A percentile compares a stretch with the other conserved stretches of the same genome.
Evolutionary conservation across 1,140 invertebrate species (phyloP).

Genomic region (Cataglyphis hispanica): DNA sequence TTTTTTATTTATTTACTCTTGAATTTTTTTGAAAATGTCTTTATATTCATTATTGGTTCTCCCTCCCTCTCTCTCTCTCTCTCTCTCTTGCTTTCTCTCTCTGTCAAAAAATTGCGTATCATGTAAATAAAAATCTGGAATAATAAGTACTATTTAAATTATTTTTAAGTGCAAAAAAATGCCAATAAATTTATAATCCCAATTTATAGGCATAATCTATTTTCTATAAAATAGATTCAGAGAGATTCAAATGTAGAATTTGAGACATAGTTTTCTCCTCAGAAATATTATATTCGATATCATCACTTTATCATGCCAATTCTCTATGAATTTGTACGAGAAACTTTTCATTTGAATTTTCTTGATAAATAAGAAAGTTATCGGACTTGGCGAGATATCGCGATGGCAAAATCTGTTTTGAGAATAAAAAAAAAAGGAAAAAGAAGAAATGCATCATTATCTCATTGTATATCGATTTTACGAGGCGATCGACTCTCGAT

Average conservation of each 20-base stretch:
- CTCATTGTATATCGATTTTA: constrained; percentile 37
- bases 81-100: too few species aligned
- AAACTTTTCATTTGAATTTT: not conserved
- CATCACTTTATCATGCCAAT: not conserved
- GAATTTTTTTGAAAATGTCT: not conserved
- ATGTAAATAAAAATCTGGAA: not conserved
- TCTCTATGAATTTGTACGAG: not conserved
- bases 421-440: constrained; percentile 1
- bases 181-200: not conserved
- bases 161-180: not conserved
- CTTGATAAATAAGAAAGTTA: not conserved
- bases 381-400: not conserved
- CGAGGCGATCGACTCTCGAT: constrained; percentile 46
- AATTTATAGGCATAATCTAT: not conserved
- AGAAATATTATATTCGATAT: not conserved
- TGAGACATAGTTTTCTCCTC: not conserved
- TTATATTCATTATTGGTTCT: not conserved
- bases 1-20: not conserved
- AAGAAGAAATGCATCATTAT: constrained; percentile 14
- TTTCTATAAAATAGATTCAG: not conserved
- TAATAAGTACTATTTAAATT: not conserved
- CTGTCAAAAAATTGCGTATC: not conserved
- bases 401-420: not conserved
- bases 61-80: not conserved
- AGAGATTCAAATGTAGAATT: not conserved